Base-by-base conservation (phyloP, 1,140 invertebrate species). In the Gryllus bimaculatus region DNA sequence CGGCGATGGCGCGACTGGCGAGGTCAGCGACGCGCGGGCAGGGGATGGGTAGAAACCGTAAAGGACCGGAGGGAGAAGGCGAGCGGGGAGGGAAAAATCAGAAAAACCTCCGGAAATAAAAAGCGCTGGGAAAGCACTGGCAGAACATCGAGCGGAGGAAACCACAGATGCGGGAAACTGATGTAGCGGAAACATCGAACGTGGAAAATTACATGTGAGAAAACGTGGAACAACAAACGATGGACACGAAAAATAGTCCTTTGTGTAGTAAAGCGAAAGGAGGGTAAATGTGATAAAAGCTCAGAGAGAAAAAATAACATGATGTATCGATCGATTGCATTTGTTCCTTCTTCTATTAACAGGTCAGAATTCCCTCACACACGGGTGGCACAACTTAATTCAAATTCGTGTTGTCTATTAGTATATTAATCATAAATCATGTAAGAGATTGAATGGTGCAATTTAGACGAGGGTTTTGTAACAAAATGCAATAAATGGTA, bases 241-340 rank as follows among this genome's bases (percentile, higher is more conserved):
- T 66, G 54, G 54, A 66, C 54, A 66, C 54, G 54, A 66, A 66
- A 66, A 66, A 66, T 66, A 66, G 54, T 66, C 54, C 54, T 66
- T 66, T 66, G 54, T 66, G 54, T 18, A 66, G 54, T 18, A 66
- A 66, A 66, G 54, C 54, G 54, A 13, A 66, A 66, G 54, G 18
- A 66, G 18, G 10, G 54, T 18, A 10, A 7, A 18, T 13, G 54
- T 18, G 54, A 66, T 66, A 18, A 66, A 66, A 66, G 18, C 54
- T 7, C 10, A 66, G 54, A 66, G 54, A 66, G 18, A 66, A 66
- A 13, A 66, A 13, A 66, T 66, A 18, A 66, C 54, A 18, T 13
- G 54, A 66, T 66, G 54, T 10, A 66, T 66, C 18, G 54, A 66
- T 66, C 54, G 54, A 66, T 39, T 39, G 1, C 26, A 5, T 39